These are phyloP conservation scores for Caenorhabditis tropicalis DNA, from an alignment of 1,140 invertebrate species.

Conservation along the genomic window DNA sequence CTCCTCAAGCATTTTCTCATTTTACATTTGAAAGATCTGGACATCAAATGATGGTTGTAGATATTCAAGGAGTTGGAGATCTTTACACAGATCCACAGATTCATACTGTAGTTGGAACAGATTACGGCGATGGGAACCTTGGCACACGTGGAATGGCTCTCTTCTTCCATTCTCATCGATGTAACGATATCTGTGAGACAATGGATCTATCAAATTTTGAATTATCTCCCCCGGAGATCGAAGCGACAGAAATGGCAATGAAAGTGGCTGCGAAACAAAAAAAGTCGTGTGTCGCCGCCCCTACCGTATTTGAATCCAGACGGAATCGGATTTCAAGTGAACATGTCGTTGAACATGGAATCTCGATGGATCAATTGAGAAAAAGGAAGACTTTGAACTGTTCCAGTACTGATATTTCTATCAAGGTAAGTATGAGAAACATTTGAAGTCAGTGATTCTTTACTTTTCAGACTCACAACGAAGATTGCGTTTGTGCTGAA, in stretches of 20 bases:
- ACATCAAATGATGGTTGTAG: slow-evolving; percentile 77
- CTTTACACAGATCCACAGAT: slow-evolving; percentile 78
- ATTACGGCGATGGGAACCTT: slow-evolving; percentile 77
- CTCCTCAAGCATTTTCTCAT: slow-evolving; percentile 78
- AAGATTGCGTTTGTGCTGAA: slow-evolving; percentile 50
- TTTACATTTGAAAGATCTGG: slow-evolving; percentile 78
- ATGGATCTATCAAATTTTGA: slow-evolving; percentile 76
- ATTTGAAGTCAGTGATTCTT: not conserved
- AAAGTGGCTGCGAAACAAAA: slow-evolving; percentile 25
- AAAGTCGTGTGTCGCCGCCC: slow-evolving; percentile 1
- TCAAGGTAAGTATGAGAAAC: not conserved
- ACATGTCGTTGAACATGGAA: slow-evolving; percentile 41
- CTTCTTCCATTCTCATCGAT: slow-evolving; percentile 77
- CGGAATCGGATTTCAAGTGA: slow-evolving; percentile 37
- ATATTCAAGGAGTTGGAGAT: slow-evolving; percentile 78
- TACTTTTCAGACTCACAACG: slow-evolving; percentile 26
- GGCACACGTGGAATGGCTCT: slow-evolving; percentile 77
- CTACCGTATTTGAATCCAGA: not conserved
- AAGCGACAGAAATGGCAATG: slow-evolving; percentile 20
- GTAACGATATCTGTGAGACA: slow-evolving; percentile 76
- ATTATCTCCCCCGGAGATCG: slow-evolving; percentile 68
- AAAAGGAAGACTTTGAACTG: slow-evolving; percentile 32
- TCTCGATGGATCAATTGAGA: slow-evolving; percentile 59
- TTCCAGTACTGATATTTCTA: not conserved
- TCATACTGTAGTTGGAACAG: slow-evolving; percentile 75